These are phyloP conservation scores for Thecocarcelia acutangulata DNA, from an alignment of 2,888 invertebrate species.

Conservation along the genomic window DNA sequence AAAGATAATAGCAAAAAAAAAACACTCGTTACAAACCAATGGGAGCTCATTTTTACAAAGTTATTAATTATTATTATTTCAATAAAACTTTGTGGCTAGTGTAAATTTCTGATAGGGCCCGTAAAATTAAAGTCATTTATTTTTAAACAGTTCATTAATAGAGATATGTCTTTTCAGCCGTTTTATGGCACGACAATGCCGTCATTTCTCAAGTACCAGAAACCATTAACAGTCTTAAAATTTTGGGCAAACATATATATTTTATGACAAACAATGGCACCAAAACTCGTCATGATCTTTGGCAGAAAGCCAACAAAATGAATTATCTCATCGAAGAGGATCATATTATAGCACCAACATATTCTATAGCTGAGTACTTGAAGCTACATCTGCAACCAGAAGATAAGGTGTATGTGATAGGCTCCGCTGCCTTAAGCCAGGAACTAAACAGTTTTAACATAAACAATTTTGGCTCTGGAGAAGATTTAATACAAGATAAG, in stretches of 20 bases:
- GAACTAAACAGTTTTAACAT: conserved; percentile 92
- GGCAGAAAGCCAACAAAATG: conserved; percentile 86
- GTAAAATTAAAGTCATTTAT: too few species aligned
- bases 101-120: too few species aligned
- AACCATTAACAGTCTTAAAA: conserved; percentile 86
- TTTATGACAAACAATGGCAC: conserved; percentile 95
- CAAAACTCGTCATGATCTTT: conserved; percentile 89
- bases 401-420: conserved; percentile 88
- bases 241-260: conserved; percentile 89
- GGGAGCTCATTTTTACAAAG: too few species aligned
- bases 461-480: conserved; percentile 87
- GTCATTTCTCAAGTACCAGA: conserved; percentile 86
- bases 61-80: too few species aligned
- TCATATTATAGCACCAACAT: conserved; percentile 90
- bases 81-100: too few species aligned
- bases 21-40: too few species aligned
- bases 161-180: conserved; percentile 82
- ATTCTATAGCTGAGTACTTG: conserved; percentile 89
- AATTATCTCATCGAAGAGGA: conserved; percentile 88
- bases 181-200: conserved; percentile 89
- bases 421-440: conserved; percentile 89
- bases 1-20: too few species aligned
- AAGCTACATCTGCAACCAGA: conserved; percentile 86
- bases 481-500: conserved; percentile 84
- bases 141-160: not conserved